Evolutionary conservation across 2,888 invertebrate species (phyloP).

Genomic region (Pseudococcus jackbeardsleyi): DNA sequence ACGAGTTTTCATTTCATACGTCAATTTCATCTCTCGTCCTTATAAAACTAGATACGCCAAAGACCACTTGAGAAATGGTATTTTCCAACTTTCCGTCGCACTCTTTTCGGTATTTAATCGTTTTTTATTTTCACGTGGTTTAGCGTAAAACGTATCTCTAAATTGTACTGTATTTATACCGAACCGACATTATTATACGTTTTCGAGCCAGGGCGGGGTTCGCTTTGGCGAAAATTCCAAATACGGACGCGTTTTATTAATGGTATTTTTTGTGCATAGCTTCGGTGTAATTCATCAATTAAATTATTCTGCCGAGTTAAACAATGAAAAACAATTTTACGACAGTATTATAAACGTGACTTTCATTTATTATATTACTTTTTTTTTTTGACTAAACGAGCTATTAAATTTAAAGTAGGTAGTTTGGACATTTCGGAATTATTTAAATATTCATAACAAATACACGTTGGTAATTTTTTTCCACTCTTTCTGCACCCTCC

Average conservation of each 20-base stretch:
- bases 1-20: slow-evolving; percentile 20
- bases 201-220: background rate
- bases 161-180: background rate
- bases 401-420: background rate
- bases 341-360: background rate
- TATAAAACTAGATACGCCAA: background rate
- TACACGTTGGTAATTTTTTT: background rate
- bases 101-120: background rate
- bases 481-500: background rate
- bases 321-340: slow-evolving; percentile 22
- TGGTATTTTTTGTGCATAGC: background rate
- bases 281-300: slow-evolving; percentile 5
- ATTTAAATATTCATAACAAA: background rate
- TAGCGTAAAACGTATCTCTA: too few species aligned
- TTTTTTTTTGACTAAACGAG: slow-evolving; percentile 13
- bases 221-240: background rate
- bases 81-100: slow-evolving; percentile 5
- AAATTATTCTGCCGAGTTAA: background rate
- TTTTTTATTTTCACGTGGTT: background rate
- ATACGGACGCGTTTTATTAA: background rate
- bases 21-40: background rate
- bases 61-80: background rate
- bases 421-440: background rate
- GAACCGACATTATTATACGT: background rate
- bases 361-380: background rate